phyloP scores from a whole-genome alignment of 2,797 vertebrate genomes.

The Chaenodraco wilsoni region DNA sequence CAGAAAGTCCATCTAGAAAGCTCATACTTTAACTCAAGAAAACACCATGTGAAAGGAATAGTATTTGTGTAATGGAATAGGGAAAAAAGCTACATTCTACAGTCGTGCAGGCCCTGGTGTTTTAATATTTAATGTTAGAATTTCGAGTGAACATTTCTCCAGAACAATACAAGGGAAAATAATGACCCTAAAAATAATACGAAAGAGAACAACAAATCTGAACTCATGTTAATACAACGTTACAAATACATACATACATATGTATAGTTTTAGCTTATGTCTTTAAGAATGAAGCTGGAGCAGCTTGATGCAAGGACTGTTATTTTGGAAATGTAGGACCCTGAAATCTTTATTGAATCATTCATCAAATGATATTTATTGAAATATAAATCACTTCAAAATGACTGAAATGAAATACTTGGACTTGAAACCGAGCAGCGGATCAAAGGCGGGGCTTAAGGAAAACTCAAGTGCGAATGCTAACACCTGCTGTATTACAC shows the following conservation, averaged over 20 bases:
- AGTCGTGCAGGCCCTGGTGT: neutral
- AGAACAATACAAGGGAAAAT: neutral
- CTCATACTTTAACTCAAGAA: neutral
- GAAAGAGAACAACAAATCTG: neutral
- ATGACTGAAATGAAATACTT: too few relatives aligned
- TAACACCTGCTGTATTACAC: too few relatives aligned
- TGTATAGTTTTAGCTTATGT: neutral
- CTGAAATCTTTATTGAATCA: neutral
- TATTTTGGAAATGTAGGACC: neutral
- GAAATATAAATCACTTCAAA: neutral
- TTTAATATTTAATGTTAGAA: conserved; percentile 25
- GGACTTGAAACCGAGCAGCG: too few relatives aligned
- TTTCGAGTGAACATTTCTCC: conserved; percentile 12
- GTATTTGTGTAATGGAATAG: neutral
- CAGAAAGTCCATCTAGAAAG: neutral
- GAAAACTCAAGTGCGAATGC: neutral
- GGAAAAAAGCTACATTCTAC: neutral
- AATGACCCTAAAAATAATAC: neutral
- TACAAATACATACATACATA: neutral
- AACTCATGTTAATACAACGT: neutral
- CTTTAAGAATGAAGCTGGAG: neutral
- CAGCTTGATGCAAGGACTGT: too few relatives aligned
- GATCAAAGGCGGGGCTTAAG: too few relatives aligned
- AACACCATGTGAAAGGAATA: neutral
- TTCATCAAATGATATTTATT: neutral